phyloP scores from a whole-genome alignment of 2,113 vertebrate genomes.

The Nibea coibor region DNA sequence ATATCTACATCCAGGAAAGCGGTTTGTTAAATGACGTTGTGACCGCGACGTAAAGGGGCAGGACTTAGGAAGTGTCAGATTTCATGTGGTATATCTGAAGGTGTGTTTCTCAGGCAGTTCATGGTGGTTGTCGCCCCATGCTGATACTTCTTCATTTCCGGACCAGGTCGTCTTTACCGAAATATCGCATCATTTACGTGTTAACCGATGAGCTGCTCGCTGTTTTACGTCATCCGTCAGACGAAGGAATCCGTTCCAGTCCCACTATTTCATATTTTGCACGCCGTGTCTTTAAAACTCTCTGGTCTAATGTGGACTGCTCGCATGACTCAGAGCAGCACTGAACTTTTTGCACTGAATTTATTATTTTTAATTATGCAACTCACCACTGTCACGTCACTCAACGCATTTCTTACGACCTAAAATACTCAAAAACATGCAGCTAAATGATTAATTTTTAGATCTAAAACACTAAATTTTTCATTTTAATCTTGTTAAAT shows the following conservation, averaged over 20 bases:
- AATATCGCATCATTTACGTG: not conserved
- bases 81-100: not conserved
- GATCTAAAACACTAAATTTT: too few relatives aligned
- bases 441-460: not conserved
- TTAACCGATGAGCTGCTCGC: not conserved
- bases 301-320: not conserved
- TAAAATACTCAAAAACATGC: not conserved
- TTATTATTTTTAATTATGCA: conserved; percentile 40
- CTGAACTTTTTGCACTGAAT: conserved; percentile 61
- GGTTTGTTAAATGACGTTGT: too few relatives aligned
- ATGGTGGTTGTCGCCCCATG: not conserved
- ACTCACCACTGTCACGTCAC: not conserved
- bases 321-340: conserved; percentile 60
- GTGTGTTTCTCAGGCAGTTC: not conserved
- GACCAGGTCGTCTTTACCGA: not conserved
- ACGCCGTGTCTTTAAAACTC: conserved; percentile 41
- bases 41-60: too few relatives aligned
- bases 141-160: too few relatives aligned
- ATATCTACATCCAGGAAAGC: too few relatives aligned
- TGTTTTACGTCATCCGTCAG: not conserved
- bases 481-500: too few relatives aligned
- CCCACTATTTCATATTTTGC: conserved; percentile 50
- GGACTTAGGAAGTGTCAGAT: too few relatives aligned
- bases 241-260: not conserved
- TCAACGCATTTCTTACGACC: not conserved